Percentiles rank a stretch among this genome's conserved stretches.
phyloP scores from a whole-genome alignment of 2,888 invertebrate species.

The Marasmarcha lunaedactyla region DNA sequence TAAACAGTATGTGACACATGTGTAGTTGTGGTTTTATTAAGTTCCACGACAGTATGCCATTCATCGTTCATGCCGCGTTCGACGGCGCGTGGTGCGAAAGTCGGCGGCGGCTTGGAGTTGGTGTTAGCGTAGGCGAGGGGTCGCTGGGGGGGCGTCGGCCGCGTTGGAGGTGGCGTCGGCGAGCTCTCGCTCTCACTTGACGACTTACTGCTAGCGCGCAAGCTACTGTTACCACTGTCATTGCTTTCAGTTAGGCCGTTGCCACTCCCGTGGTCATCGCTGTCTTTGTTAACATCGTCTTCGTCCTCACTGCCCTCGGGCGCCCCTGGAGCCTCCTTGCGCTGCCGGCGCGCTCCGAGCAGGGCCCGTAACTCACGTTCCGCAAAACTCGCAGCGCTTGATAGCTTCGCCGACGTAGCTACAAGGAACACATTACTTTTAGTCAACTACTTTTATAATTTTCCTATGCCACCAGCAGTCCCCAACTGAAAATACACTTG shows the following conservation, averaged over 20 bases:
- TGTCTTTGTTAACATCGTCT: slow-evolving; percentile 1
- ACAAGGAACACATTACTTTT: not conserved
- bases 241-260: not conserved
- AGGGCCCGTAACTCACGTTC: slow-evolving; percentile 40
- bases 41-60: slow-evolving; percentile 24
- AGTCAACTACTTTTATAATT: too few species aligned
- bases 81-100: slow-evolving; percentile 26
- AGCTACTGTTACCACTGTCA: slow-evolving; percentile 16
- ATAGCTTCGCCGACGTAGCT: slow-evolving; percentile 3
- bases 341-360: slow-evolving; percentile 29
- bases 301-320: slow-evolving; percentile 6
- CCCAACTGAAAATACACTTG: not conserved
- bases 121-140: not conserved
- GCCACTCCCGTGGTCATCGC: too few species aligned
- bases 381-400: slow-evolving; percentile 26
- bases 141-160: not conserved
- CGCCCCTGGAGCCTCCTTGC: slow-evolving; percentile 20
- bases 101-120: not conserved
- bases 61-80: slow-evolving; percentile 23
- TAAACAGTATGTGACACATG: too few species aligned
- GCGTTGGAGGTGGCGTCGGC: not conserved
- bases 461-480: too few species aligned
- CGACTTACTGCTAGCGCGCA: not conserved
- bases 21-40: too few species aligned
- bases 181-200: not conserved